Evolutionary conservation across 1,140 invertebrate species (phyloP), one percentile per base, ranked within the genome.

Genomic region (Mycetomoellerius zeteki): DNA sequence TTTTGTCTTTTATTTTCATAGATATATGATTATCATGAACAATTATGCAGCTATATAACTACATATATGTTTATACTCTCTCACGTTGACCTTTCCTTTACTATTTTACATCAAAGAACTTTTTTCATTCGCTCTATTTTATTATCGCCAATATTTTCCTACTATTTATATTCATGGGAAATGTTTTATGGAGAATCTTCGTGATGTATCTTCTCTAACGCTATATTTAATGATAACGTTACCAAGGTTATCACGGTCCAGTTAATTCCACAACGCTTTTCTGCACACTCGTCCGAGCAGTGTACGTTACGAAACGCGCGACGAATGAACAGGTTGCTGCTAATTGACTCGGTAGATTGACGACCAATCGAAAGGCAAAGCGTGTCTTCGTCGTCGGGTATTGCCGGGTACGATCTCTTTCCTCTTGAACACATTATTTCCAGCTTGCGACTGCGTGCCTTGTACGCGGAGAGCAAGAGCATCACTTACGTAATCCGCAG

Each of bases 341-440:
- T 90, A 90, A 90, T 89, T 89, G 88, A 58, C 82, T 78, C 58
- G 47, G 58, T 33, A 72, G 81, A 89, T 90, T 90, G 89, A 85
- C 89, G 47, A 30, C 16, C 80, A 85, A 88, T 90, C 52, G 86
- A 78, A 62, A 80, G 73, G 85, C 56, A 47, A 76, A 80, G 69
- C 72, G 72, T 7, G 7, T 73, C 50, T 43, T 27, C 16, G 47
- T 60, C 47, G 60, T 2, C 47, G 43, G 43, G 0, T 43, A n/a
- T n/a, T 24, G 58, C 21, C 19, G 37, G 21, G 21, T 54, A 16
- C 27, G 33, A 27, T 43, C 71, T 69, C 37, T 24, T 82, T 86
- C 84, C 73, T 87, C 67, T 62, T 62, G 50, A 30, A 24, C 33
- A 73, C 69, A 43, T 56, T 58, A 81, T 81, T 71, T 54, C 37